A percentile compares a stretch with the other conserved stretches of the same genome.
Evolutionary conservation across 2,797 vertebrate species (phyloP).

Genomic region (Glossophaga mutica): DNA sequence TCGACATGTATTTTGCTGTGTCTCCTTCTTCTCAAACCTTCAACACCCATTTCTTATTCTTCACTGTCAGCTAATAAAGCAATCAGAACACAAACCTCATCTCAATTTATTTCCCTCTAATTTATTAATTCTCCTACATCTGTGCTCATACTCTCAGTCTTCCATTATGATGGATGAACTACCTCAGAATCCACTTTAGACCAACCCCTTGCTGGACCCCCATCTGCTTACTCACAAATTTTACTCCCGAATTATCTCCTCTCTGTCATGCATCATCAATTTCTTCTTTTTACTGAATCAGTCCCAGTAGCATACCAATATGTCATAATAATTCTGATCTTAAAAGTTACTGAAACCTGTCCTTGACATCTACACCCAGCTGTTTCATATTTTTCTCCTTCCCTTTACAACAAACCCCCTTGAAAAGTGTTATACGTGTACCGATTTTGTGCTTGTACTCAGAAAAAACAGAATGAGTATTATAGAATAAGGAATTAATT

Average conservation of each 20-base stretch:
- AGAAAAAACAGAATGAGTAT: neutral
- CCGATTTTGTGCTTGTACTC: neutral
- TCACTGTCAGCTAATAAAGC: neutral
- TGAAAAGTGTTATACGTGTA: neutral
- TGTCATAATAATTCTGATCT: neutral
- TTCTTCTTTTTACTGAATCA: neutral
- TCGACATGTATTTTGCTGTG: neutral
- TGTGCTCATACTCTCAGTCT: neutral
- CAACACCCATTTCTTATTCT: neutral
- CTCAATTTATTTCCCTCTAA: neutral
- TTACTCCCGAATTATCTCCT: neutral
- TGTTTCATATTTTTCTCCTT: neutral
- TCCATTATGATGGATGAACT: neutral
- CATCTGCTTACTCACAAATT: neutral
- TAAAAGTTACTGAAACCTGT: neutral
- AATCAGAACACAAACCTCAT: neutral
- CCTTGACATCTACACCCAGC: neutral
- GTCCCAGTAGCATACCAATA: neutral
- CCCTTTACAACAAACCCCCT: neutral
- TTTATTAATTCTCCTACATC: neutral
- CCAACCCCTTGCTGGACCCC: neutral
- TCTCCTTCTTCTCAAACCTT: neutral
- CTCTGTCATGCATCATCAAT: neutral
- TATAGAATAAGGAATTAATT: neutral
- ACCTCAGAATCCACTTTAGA: neutral